A percentile compares a stretch with the other conserved stretches of the same genome.
These are phyloP conservation scores for Cyclophora albipunctata DNA, from an alignment of 2,888 invertebrate species.

Conservation along the genomic window DNA sequence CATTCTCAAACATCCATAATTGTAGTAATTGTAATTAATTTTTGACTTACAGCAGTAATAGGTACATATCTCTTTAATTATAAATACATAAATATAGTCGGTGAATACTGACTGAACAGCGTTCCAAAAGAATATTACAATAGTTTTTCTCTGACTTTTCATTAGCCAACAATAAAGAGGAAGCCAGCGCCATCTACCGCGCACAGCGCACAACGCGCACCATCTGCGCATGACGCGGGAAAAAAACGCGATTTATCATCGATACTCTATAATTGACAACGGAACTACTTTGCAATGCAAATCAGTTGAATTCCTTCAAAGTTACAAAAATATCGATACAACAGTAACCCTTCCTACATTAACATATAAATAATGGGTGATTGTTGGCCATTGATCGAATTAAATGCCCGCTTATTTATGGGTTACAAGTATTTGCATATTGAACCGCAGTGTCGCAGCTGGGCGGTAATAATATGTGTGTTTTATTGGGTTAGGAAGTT, in stretches of 20 bases:
- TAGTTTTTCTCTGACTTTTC: too few relatives aligned
- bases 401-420: conserved; percentile 40
- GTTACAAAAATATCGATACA: conserved; percentile 31
- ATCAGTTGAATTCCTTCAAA: conserved; percentile 55
- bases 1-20: too few relatives aligned
- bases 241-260: conserved; percentile 49
- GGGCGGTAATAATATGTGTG: conserved; percentile 11
- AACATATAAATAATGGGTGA: conserved; percentile 69
- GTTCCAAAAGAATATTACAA: too few relatives aligned
- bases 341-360: conserved; percentile 45
- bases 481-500: too few relatives aligned
- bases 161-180: too few relatives aligned
- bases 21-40: too few relatives aligned
- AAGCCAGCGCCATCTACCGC: background rate
- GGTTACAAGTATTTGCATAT: conserved; percentile 32
- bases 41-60: too few relatives aligned
- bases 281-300: conserved; percentile 63
- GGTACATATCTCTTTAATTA: too few relatives aligned
- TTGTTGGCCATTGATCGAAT: conserved; percentile 59
- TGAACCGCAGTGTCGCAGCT: conserved; percentile 25
- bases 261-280: conserved; percentile 51
- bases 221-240: conserved; percentile 51
- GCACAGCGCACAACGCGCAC: conserved; percentile 7
- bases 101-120: too few relatives aligned
- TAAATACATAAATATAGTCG: too few relatives aligned